phyloP scores from a whole-genome alignment of 1,140 invertebrate species.

The Idris sp. region DNA sequence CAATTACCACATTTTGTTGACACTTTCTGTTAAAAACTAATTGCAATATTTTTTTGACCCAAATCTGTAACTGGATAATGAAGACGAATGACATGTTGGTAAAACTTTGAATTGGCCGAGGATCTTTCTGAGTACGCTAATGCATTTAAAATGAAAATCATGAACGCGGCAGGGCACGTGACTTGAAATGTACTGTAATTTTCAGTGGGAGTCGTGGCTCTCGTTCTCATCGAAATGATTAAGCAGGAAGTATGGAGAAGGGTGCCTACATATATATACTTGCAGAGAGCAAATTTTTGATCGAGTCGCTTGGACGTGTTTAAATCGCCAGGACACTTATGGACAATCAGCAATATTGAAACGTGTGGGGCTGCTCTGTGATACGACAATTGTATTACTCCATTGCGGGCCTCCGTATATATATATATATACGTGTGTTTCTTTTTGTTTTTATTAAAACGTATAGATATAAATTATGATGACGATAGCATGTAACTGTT shows the following conservation, averaged over 20 bases:
- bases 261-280: no score
- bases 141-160: conserved; percentile 55
- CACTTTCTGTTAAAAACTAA: not conserved
- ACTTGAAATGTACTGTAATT: conserved; percentile 49
- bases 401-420: no score
- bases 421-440: no score
- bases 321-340: conserved; percentile 63
- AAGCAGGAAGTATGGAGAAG: conserved; percentile 70
- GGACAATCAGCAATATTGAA: conserved; percentile 53
- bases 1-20: no score
- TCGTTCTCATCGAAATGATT: conserved; percentile 54
- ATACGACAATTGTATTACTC: conserved; percentile 44
- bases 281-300: conserved; percentile 69
- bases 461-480: no score
- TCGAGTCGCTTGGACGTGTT: conserved; percentile 69
- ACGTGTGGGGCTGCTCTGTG: conserved; percentile 39
- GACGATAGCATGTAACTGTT: no score
- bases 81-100: conserved; percentile 53
- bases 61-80: conserved; percentile 41
- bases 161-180: conserved; percentile 50
- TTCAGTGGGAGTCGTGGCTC: conserved; percentile 43
- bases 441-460: no score
- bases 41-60: conserved; percentile 30
- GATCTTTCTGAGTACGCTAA: conserved; percentile 42
- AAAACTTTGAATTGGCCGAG: conserved; percentile 50